A percentile compares a stretch with the other conserved stretches of the same genome.
These are phyloP conservation scores for Neomorphus geoffroyi DNA, from an alignment of 2,797 vertebrate genomes.

Conservation along the genomic window DNA sequence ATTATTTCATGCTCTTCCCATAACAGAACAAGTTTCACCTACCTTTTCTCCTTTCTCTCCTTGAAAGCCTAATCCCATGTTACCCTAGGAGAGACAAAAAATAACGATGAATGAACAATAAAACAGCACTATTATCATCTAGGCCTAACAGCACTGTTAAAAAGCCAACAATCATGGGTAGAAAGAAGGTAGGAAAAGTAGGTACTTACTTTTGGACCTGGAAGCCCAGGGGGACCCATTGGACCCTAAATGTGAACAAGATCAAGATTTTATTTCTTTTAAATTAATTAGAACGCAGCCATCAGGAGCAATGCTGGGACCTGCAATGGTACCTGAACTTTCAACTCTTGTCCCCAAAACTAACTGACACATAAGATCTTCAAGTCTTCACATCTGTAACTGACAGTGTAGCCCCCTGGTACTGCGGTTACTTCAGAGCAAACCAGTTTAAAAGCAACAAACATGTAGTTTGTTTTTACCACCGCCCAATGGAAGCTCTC, in stretches of 20 bases:
- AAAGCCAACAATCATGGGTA: not conserved
- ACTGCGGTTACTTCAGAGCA: not conserved
- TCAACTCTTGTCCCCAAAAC: not conserved
- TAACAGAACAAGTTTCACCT: constrained; percentile 37
- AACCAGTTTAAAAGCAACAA: not conserved
- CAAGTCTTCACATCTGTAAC: not conserved
- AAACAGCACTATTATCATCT: not conserved
- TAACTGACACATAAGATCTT: not conserved
- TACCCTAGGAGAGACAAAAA: constrained; percentile 82
- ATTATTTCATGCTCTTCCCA: not conserved
- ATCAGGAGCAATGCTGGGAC: not conserved
- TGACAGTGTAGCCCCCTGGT: not conserved
- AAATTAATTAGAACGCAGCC: not conserved
- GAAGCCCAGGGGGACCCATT: constrained; percentile 82
- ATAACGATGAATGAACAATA: not conserved
- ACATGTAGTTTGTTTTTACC: not conserved
- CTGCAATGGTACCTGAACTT: not conserved
- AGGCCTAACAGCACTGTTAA: not conserved
- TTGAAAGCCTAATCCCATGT: constrained; percentile 85
- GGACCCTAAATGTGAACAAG: constrained; percentile 78
- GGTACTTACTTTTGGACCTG: constrained; percentile 86
- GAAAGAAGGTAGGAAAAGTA: not conserved
- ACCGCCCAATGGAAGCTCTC: not conserved
- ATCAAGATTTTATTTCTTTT: constrained; percentile 14
- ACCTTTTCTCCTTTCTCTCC: constrained; percentile 96